Evolutionary conservation across 2,797 vertebrate species (phyloP).

Genomic region (Catostomus latipinnis): DNA sequence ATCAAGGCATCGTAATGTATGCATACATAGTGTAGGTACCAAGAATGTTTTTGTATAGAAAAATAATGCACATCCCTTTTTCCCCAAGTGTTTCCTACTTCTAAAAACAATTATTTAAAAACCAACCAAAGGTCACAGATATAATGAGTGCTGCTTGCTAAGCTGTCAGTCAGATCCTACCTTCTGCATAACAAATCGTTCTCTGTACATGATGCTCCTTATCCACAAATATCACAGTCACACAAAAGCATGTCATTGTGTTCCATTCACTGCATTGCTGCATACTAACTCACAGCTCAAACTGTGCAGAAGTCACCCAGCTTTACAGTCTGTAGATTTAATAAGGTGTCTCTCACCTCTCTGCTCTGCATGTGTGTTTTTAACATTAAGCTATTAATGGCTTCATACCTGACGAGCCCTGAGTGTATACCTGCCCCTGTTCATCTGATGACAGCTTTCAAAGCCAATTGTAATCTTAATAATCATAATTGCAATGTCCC

Average conservation of each 20-base stretch:
- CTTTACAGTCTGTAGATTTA: constrained; percentile 8
- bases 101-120: background rate
- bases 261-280: constrained; percentile 14
- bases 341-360: constrained; percentile 28
- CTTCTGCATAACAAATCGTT: background rate
- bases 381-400: constrained; percentile 40
- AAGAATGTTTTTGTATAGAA: no score
- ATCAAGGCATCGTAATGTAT: no score
- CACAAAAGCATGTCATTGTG: background rate
- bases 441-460: background rate
- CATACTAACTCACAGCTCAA: constrained; percentile 8
- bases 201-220: background rate
- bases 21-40: background rate
- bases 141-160: background rate
- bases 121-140: background rate
- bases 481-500: constrained; percentile 53
- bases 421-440: constrained; percentile 6
- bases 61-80: no score
- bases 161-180: background rate
- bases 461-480: constrained; percentile 36
- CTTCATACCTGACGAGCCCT: constrained; percentile 17
- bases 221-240: background rate
- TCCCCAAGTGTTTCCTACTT: background rate
- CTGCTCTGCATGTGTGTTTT: constrained; percentile 10
- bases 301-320: constrained; percentile 20